Conservation (phyloP, 1,140 invertebrate genomes). For the Caligus rogercresseyi region DNA sequence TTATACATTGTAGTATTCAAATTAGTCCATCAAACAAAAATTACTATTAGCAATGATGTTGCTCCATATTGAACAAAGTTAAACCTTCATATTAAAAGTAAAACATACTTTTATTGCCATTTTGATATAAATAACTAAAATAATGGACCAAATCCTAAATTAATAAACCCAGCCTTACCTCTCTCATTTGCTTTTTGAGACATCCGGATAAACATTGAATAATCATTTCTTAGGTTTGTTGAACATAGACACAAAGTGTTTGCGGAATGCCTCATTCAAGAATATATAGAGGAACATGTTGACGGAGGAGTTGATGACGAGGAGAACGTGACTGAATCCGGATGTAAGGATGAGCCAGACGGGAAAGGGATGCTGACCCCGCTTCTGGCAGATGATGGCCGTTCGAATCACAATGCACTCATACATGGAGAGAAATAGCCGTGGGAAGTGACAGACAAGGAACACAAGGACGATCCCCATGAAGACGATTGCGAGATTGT, state of each 20-base stretch:
- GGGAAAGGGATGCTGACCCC: conserved; percentile 4
- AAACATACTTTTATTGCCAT: too few species aligned
- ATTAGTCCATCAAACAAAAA: too few species aligned
- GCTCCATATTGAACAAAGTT: too few species aligned
- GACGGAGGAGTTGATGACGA: conserved; percentile 12
- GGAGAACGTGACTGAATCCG: conserved; percentile 6
- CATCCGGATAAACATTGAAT: too few species aligned
- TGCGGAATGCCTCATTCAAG: conserved; percentile 9
- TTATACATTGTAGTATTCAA: too few species aligned
- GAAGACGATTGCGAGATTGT: conserved; percentile 15
- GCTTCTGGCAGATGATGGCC: conserved; percentile 3
- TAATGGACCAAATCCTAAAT: too few species aligned
- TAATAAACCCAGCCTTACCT: too few species aligned
- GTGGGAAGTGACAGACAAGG: conserved; percentile 6
- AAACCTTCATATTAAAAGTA: too few species aligned
- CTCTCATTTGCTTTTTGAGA: too few species aligned
- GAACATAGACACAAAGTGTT: conserved; percentile 14
- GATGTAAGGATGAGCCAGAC: conserved; percentile 8
- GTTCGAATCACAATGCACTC: conserved; percentile 3
- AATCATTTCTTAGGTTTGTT: not conserved
- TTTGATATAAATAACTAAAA: too few species aligned
- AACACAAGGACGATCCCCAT: conserved; percentile 16
- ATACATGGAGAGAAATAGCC: not conserved
- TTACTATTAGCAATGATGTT: too few species aligned
- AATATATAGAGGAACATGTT: conserved; percentile 18